Percentiles rank a stretch among this genome's conserved stretches.
Evolutionary conservation across 2,888 invertebrate species (phyloP).

Genomic region (Magallana nippona): DNA sequence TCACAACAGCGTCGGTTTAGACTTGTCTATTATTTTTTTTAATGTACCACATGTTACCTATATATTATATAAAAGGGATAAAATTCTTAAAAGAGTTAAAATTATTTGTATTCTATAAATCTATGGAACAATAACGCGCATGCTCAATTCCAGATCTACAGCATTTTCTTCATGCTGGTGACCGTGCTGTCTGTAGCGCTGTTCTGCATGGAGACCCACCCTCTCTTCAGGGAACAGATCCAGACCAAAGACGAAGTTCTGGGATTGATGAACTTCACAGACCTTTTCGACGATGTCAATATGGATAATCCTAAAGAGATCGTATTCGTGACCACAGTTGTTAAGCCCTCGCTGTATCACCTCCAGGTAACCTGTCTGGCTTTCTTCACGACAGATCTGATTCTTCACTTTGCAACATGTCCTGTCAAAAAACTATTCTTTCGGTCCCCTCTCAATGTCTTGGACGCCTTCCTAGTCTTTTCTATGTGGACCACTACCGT

Average conservation of each 20-base stretch:
- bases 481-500: slow-evolving; percentile 51
- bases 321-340: slow-evolving; percentile 46
- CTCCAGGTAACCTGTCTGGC: slow-evolving; percentile 66
- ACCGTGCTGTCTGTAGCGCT: slow-evolving; percentile 55
- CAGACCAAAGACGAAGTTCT: slow-evolving; percentile 27
- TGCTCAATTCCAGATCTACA: slow-evolving; percentile 54
- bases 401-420: slow-evolving; percentile 62
- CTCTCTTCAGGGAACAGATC: slow-evolving; percentile 47
- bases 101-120: no score
- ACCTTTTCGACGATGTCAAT: slow-evolving; percentile 43
- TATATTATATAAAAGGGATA: no score
- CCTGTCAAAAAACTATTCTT: slow-evolving; percentile 62
- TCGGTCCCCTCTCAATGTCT: slow-evolving; percentile 53
- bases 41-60: no score
- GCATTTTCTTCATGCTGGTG: slow-evolving; percentile 53
- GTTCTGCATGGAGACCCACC: slow-evolving; percentile 57
- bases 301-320: slow-evolving; percentile 47
- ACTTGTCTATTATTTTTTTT: no score
- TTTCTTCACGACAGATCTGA: slow-evolving; percentile 73
- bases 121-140: no score
- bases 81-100: no score
- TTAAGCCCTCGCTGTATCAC: slow-evolving; percentile 57
- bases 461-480: slow-evolving; percentile 57
- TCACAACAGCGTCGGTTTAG: no score
- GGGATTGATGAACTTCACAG: slow-evolving; percentile 40